Evolutionary conservation across 1,140 invertebrate genomes (phyloP).

Genomic region (Popillia japonica): DNA sequence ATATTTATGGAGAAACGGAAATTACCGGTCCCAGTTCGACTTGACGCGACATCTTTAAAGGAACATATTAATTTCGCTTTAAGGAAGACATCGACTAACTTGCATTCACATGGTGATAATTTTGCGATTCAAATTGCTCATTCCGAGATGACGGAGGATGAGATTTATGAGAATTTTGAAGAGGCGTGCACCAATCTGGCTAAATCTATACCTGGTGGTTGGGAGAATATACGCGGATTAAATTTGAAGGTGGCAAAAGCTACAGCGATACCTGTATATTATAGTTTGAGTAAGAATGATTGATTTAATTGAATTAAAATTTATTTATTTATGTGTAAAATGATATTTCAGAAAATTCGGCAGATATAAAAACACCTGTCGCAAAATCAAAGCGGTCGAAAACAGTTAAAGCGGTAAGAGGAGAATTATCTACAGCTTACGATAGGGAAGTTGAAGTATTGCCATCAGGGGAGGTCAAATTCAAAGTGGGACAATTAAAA

Average conservation of each 20-base stretch:
- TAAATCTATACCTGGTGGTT: conserved; percentile 69
- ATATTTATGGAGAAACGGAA: conserved; percentile 69
- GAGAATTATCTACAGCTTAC: conserved; percentile 66
- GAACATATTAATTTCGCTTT: conserved; percentile 66
- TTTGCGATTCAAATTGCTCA: conserved; percentile 67
- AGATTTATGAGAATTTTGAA: conserved; percentile 68
- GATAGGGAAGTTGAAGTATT: conserved; percentile 63
- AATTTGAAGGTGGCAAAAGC: conserved; percentile 63
- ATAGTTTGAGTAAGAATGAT: conserved; percentile 68
- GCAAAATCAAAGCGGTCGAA: conserved; percentile 64
- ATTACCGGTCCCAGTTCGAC: conserved; percentile 67
- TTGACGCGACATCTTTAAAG: conserved; percentile 65
- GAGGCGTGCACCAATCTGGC: conserved; percentile 63
- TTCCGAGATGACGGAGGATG: conserved; percentile 63
- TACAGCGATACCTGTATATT: conserved; percentile 67
- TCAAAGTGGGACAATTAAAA: neutral
- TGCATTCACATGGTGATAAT: conserved; percentile 66
- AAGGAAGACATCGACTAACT: conserved; percentile 65
- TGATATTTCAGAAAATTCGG: conserved; percentile 62
- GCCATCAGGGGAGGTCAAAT: conserved; percentile 64
- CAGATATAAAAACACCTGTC: conserved; percentile 57
- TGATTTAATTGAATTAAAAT: conserved; percentile 38
- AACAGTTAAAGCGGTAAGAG: conserved; percentile 63
- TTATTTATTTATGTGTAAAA: conserved; percentile 41
- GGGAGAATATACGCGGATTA: conserved; percentile 69